phyloP scores from a whole-genome alignment of 2,888 invertebrate species.

The Ypsolopha scabrella region DNA sequence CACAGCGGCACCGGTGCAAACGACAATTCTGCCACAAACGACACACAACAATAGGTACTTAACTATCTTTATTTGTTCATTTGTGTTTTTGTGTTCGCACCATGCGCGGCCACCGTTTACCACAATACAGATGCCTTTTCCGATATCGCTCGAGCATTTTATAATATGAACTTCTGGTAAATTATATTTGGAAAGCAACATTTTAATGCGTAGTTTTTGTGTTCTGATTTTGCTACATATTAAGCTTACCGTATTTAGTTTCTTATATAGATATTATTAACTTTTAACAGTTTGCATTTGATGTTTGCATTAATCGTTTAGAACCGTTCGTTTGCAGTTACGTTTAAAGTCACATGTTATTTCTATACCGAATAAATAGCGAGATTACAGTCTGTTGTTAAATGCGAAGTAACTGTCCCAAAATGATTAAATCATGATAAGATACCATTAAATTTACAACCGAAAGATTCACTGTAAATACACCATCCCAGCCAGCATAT shows the following conservation, averaged over 20 bases:
- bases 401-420: background rate
- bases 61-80: constrained; percentile 61
- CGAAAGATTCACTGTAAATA: constrained; percentile 49
- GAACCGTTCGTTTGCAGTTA: background rate
- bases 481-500: constrained; percentile 57
- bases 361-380: background rate
- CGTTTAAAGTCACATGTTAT: background rate
- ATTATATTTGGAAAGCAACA: constrained; percentile 52
- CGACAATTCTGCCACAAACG: constrained; percentile 68
- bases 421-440: background rate
- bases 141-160: constrained; percentile 47
- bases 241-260: constrained; percentile 45
- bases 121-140: constrained; percentile 40
- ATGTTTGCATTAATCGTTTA: constrained; percentile 24
- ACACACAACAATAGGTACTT: constrained; percentile 70
- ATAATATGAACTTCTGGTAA: constrained; percentile 49
- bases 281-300: constrained; percentile 46
- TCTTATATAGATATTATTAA: constrained; percentile 44
- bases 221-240: constrained; percentile 51
- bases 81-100: constrained; percentile 68
- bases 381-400: background rate
- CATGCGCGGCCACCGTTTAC: constrained; percentile 54
- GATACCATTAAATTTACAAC: background rate
- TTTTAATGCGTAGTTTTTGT: constrained; percentile 63
- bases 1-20: constrained; percentile 69